Percentiles rank a stretch among this genome's conserved stretches.
phyloP scores from a whole-genome alignment of 2,888 invertebrate genomes.

The Acholoe squamosa region DNA sequence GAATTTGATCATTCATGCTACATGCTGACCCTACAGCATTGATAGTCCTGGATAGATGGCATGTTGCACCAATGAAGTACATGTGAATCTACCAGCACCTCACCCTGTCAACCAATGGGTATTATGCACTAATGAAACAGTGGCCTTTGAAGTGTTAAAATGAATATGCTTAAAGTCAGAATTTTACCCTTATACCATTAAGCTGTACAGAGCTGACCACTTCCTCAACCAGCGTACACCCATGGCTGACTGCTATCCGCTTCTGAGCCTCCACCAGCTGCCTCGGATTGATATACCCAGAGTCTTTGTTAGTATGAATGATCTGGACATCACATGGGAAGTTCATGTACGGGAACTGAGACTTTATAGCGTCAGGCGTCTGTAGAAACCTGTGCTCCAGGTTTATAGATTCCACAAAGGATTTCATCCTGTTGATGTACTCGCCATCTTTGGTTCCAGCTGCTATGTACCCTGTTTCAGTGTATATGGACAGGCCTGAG shows the following conservation, averaged over 20 bases:
- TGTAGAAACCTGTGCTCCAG: neutral
- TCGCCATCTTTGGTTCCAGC: neutral
- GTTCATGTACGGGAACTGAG: constrained; percentile 1
- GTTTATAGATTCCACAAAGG: neutral
- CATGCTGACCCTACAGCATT: too few species aligned
- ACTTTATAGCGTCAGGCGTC: neutral
- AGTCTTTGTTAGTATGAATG: neutral
- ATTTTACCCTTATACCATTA: too few species aligned
- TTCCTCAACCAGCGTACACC: neutral
- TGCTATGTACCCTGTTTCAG: neutral
- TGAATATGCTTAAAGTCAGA: too few species aligned
- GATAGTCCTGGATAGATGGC: too few species aligned
- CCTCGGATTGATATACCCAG: constrained; percentile 48
- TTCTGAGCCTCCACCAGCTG: constrained; percentile 29
- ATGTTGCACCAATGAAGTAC: neutral
- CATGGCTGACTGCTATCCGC: neutral
- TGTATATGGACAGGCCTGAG: constrained; percentile 16
- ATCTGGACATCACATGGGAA: neutral
- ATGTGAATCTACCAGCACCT: too few species aligned
- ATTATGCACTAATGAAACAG: too few species aligned
- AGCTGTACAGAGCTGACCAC: neutral
- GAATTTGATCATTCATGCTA: too few species aligned
- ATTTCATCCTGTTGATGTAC: neutral
- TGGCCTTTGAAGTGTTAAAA: too few species aligned
- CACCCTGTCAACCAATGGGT: too few species aligned